Percentiles rank a stretch among this genome's conserved stretches.
These are phyloP conservation scores for Acanthosepion lycidas DNA, from an alignment of 2,888 invertebrate species.

Conservation along the genomic window DNA sequence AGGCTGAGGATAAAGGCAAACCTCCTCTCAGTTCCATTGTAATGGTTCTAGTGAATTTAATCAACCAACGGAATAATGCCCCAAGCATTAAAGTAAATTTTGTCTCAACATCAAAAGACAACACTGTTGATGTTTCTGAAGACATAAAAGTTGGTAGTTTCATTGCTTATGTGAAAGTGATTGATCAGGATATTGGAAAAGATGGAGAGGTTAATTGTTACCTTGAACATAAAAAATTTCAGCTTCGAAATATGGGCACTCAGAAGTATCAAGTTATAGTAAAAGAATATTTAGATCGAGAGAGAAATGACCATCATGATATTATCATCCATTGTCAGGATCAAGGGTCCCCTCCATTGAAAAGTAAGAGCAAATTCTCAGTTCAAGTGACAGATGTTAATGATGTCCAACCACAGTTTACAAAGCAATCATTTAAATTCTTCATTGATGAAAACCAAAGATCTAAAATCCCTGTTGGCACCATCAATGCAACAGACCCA, in stretches of 20 bases:
- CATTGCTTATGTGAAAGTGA: not conserved
- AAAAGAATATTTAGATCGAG: not conserved
- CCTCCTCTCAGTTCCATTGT: not conserved
- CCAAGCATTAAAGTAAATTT: not conserved
- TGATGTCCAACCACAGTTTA: not conserved
- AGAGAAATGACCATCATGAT: not conserved
- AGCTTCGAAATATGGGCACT: not conserved
- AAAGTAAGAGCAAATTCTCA: not conserved
- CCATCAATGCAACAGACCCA: not conserved
- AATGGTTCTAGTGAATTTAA: not conserved
- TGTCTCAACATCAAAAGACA: not conserved
- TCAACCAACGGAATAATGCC: not conserved
- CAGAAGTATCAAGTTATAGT: not conserved
- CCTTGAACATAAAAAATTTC: not conserved
- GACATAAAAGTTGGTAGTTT: slow-evolving; percentile 12
- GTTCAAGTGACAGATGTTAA: not conserved
- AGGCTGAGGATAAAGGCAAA: not conserved
- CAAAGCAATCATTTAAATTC: not conserved
- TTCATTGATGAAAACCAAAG: slow-evolving; percentile 1
- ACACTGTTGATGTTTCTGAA: not conserved
- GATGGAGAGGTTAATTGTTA: not conserved
- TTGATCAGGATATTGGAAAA: not conserved
- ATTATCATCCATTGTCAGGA: not conserved
- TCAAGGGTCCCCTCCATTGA: not conserved
- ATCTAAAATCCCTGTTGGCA: not conserved